Conservation (phyloP, 2,113 vertebrate genomes). For the rat (Rattus norvegicus) region GRCr8 NC_086033.1:106971001-106971500, state of each 20-base stretch:
- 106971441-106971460: neutral
- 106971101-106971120: neutral
- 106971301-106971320: no score
- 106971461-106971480: neutral
- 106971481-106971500: neutral
- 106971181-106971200: no score
- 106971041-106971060: neutral
- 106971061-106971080: neutral
- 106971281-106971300: neutral
- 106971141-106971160: no score
- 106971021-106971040: rapidly evolving
- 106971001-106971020: neutral
- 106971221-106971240: no score
- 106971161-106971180: no score
- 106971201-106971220: no score
- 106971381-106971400: neutral
- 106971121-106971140: neutral
- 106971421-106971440: neutral
- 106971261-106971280: neutral
- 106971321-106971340: neutral
- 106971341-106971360: neutral
- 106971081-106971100: no score
- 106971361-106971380: neutral
- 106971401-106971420: neutral
- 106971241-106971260: neutral